Conservation (phyloP, 2,888 invertebrate species). For the Meteorus cinctellus region DNA sequence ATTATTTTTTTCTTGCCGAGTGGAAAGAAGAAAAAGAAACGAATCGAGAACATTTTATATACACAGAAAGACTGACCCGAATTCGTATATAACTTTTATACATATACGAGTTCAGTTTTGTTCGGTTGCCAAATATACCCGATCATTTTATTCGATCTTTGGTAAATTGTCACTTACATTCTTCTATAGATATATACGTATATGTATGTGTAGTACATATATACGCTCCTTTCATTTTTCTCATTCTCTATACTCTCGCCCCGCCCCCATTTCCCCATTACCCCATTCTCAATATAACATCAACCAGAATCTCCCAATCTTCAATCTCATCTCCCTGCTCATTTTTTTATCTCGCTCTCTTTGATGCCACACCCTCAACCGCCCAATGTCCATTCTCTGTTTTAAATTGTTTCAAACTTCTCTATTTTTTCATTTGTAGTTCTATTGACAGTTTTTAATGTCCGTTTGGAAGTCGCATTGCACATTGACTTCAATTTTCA, state of each 20-base stretch:
- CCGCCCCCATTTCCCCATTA: conserved; percentile 3
- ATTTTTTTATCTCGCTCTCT: background rate
- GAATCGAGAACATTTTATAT: conserved; percentile 3
- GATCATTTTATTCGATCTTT: conserved; percentile 11
- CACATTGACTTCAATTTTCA: conserved; percentile 1
- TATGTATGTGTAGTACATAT: background rate
- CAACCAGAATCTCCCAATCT: background rate
- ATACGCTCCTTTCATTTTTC: background rate
- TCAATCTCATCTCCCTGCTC: background rate
- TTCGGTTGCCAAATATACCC: conserved; percentile 8
- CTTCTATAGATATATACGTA: background rate
- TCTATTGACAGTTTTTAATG: background rate
- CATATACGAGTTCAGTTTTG: conserved; percentile 4
- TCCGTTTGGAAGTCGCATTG: conserved; percentile 7
- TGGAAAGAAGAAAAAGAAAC: conserved; percentile 6
- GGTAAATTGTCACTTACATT: conserved; percentile 8
- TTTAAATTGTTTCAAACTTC: background rate
- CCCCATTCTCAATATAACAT: conserved; percentile 1
- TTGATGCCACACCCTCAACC: background rate
- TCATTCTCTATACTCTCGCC: background rate
- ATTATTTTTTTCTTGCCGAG: background rate
- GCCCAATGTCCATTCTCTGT: background rate
- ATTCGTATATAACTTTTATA: background rate
- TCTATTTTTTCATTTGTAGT: background rate
- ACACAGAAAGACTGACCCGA: conserved; percentile 16